A percentile compares a stretch with the other conserved stretches of the same genome.
These are phyloP conservation scores for Sebastolobus altivelis DNA, from an alignment of 2,797 vertebrate genomes.

Conservation along the genomic window DNA sequence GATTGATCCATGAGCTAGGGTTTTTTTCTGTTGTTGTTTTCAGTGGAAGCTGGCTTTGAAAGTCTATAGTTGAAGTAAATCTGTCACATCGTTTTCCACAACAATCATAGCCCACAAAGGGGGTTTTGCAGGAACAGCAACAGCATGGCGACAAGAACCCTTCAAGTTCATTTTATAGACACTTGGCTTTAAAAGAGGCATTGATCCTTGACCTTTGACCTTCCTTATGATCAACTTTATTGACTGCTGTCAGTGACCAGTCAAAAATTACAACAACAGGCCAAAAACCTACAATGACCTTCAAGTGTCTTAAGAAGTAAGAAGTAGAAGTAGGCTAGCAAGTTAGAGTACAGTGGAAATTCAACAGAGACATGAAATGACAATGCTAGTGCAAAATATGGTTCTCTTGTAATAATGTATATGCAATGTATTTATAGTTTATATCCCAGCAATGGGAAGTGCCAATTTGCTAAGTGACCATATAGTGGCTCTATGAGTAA, in stretches of 20 bases:
- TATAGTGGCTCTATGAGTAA: background rate
- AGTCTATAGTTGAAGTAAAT: background rate
- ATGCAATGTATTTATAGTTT: background rate
- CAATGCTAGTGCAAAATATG: background rate
- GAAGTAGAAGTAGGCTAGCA: background rate
- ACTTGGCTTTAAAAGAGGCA: background rate
- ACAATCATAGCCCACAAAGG: background rate
- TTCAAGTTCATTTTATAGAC: background rate
- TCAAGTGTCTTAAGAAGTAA: background rate
- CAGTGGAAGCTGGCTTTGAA: background rate
- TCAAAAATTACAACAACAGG: background rate
- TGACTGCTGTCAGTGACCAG: constrained; percentile 2
- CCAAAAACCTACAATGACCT: background rate
- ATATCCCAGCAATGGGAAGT: background rate
- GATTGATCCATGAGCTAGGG: background rate
- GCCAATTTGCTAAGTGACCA: background rate
- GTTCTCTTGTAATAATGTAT: background rate
- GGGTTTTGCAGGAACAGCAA: background rate
- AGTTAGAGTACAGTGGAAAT: background rate
- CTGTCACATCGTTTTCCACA: background rate
- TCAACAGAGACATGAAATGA: background rate
- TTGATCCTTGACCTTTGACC: constrained; percentile 25
- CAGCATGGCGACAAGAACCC: background rate
- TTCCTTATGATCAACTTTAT: background rate
- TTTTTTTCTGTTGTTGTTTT: background rate